These are phyloP conservation scores for Melikaiella ostensackeni DNA, from an alignment of 2,888 invertebrate genomes.

Conservation along the genomic window DNA sequence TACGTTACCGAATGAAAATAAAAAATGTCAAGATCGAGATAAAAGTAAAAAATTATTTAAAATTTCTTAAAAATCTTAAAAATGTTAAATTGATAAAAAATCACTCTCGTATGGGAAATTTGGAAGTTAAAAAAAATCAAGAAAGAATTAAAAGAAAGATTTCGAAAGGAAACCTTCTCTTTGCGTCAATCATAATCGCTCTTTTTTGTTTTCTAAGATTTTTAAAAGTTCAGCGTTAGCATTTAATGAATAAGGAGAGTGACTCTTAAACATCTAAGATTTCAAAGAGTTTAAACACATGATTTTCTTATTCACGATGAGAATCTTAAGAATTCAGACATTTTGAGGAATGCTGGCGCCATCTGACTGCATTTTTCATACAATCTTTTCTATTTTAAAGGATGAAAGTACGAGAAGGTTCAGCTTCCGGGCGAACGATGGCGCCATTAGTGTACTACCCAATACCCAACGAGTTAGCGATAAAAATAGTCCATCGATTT, in stretches of 20 bases:
- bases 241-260: neutral
- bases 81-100: neutral
- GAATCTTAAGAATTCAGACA: neutral
- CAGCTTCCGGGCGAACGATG: constrained; percentile 62
- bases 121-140: neutral
- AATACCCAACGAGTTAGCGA: constrained; percentile 20
- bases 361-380: constrained; percentile 66
- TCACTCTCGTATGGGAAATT: neutral
- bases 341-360: constrained; percentile 56
- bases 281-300: neutral
- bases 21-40: neutral
- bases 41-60: neutral
- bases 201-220: neutral
- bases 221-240: neutral
- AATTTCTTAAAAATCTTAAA: neutral
- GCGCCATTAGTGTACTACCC: constrained; percentile 59
- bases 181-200: neutral
- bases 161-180: constrained; percentile 37
- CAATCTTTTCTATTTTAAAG: constrained; percentile 46
- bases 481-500: constrained; percentile 43
- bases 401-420: constrained; percentile 56
- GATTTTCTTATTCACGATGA: neutral
- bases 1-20: neutral
- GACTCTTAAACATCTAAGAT: neutral
- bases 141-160: neutral